phyloP scores from a whole-genome alignment of 2,797 vertebrate genomes.

The Rhinophrynus dorsalis region DNA sequence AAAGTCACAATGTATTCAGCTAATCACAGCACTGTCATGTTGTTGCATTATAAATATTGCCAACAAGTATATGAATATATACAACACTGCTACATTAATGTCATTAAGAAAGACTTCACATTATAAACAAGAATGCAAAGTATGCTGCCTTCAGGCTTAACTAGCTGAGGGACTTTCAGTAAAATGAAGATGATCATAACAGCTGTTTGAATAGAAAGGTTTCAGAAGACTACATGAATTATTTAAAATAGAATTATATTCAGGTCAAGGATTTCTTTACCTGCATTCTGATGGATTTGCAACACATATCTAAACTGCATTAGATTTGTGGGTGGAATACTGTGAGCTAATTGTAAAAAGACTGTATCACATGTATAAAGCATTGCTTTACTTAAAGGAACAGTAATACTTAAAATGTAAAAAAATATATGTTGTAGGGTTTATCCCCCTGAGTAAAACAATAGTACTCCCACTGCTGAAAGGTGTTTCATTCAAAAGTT shows the following conservation, averaged over 20 bases:
- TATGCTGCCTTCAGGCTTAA: conserved; percentile 7
- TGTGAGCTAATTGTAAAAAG: too few relatives aligned
- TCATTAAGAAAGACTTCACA: conserved; percentile 21
- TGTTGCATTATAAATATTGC: not conserved
- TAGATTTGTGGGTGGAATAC: too few relatives aligned
- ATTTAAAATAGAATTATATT: conserved; percentile 30
- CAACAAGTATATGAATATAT: not conserved
- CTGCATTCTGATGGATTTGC: conserved; percentile 12
- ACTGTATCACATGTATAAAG: too few relatives aligned
- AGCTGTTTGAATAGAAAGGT: conserved; percentile 15
- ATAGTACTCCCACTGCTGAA: too few relatives aligned
- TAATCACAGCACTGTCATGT: conserved; percentile 12
- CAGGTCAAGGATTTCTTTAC: conserved; percentile 30
- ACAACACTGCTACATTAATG: conserved; percentile 19
- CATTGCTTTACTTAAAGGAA: too few relatives aligned
- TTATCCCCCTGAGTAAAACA: too few relatives aligned
- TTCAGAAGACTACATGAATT: conserved; percentile 28
- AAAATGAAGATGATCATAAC: conserved; percentile 26
- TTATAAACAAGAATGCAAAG: conserved; percentile 1
- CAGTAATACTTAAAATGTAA: too few relatives aligned
- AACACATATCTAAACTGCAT: not conserved
- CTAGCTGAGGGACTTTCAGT: not conserved
- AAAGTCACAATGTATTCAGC: conserved; percentile 12
- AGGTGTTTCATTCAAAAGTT: too few relatives aligned
- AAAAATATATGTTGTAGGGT: too few relatives aligned